Conservation (phyloP, 2,113 vertebrate species). For the Nothocercus julius region DNA sequence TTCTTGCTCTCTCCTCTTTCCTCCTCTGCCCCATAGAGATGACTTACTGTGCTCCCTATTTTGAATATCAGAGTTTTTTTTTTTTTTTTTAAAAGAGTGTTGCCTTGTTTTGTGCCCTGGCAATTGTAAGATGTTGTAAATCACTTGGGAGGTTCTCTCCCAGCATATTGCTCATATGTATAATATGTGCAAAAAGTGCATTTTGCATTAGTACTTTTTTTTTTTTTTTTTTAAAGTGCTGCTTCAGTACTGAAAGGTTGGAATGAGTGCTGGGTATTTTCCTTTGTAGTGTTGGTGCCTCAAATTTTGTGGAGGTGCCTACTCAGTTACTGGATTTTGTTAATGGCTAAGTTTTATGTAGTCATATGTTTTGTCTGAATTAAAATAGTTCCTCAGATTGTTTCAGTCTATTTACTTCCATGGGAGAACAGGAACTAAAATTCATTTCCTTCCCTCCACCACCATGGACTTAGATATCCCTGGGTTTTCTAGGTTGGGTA, state of each 20-base stretch:
- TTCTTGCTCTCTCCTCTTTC: too few species aligned
- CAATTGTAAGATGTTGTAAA: not conserved
- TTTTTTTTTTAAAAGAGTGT: not conserved
- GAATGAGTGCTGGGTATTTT: not conserved
- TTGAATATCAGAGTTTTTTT: not conserved
- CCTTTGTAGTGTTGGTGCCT: not conserved
- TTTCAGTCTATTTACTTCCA: not conserved
- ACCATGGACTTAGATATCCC: not conserved
- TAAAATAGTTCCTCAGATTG: not conserved
- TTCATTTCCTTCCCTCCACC: not conserved
- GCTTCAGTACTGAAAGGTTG: not conserved
- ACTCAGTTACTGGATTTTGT: not conserved
- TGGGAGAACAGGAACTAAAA: not conserved
- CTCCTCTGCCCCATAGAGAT: not conserved
- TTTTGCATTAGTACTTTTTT: not conserved
- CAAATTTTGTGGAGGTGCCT: not conserved
- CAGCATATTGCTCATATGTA: not conserved
- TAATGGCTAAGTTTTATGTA: not conserved
- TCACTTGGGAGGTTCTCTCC: not conserved
- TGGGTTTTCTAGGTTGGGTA: not conserved
- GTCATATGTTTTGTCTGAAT: not conserved
- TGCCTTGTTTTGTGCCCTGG: not conserved
- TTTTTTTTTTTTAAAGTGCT: not conserved
- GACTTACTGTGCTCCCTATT: not conserved
- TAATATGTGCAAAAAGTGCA: not conserved